phyloP scores from a whole-genome alignment of 2,113 vertebrate species.

The Pomatostomus ruficeps region DNA sequence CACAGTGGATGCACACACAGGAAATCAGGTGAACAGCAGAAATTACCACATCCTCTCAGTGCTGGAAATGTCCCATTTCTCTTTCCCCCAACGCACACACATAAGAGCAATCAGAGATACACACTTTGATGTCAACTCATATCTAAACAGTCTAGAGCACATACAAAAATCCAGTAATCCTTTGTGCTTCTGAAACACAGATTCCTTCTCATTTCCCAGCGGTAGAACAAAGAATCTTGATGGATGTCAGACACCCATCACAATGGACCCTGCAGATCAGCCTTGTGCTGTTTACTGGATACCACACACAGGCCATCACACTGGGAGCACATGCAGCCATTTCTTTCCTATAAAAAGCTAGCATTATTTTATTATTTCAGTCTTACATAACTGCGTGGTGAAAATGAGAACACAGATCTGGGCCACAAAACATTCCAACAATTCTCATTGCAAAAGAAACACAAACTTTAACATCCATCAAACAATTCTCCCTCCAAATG shows the following conservation, averaged over 20 bases:
- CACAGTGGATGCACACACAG: background rate
- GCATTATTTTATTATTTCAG: slow-evolving; percentile 29
- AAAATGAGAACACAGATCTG: slow-evolving; percentile 50
- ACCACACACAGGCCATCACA: background rate
- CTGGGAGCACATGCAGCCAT: slow-evolving; percentile 25
- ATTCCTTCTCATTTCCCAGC: slow-evolving; percentile 17
- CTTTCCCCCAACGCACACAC: background rate
- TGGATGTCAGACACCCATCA: background rate
- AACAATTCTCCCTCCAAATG: slow-evolving; percentile 52
- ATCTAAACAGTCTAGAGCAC: background rate
- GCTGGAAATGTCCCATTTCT: background rate
- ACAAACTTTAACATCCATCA: slow-evolving; percentile 54
- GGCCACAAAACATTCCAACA: slow-evolving; percentile 28
- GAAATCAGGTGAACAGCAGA: background rate
- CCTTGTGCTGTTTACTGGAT: background rate
- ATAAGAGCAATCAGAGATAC: background rate
- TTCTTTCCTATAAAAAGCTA: slow-evolving; percentile 1
- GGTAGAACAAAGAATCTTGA: background rate
- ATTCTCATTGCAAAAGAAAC: slow-evolving; percentile 58
- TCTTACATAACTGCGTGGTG: slow-evolving; percentile 42
- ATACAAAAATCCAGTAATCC: background rate
- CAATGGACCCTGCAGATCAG: background rate
- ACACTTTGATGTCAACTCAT: background rate
- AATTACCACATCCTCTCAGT: background rate
- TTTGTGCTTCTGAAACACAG: background rate